Conservation (phyloP, 2,797 vertebrate genomes). For the Caiman crocodilus region DNA sequence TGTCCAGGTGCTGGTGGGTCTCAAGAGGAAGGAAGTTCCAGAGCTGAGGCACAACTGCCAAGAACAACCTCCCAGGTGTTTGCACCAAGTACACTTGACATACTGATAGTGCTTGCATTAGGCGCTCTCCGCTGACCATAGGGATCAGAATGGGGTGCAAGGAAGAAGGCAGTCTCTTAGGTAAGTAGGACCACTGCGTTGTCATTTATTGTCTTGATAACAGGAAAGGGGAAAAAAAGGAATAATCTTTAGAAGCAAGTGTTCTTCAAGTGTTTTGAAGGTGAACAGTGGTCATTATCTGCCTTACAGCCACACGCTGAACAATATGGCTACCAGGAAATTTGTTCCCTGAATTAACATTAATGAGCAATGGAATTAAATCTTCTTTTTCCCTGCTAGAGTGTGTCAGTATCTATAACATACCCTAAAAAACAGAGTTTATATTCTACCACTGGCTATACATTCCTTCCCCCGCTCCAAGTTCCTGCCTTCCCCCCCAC, state of each 20-base stretch:
- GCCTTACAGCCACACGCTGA: neutral
- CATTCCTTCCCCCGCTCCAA: neutral
- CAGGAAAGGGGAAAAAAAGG: neutral
- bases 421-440: neutral
- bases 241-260: neutral
- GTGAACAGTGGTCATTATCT: neutral
- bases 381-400: neutral
- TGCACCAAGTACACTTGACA: too few relatives aligned
- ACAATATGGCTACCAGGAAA: neutral
- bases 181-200: too few relatives aligned
- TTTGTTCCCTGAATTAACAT: neutral
- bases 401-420: neutral
- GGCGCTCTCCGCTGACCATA: too few relatives aligned
- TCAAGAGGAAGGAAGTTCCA: too few relatives aligned
- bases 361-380: constrained; percentile 17
- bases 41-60: too few relatives aligned
- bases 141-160: too few relatives aligned
- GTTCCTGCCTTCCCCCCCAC: neutral
- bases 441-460: neutral
- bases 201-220: neutral
- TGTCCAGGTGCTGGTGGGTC: too few relatives aligned
- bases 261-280: neutral
- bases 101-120: too few relatives aligned
- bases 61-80: too few relatives aligned
- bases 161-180: neutral